These are phyloP conservation scores for Danio tinwini DNA, from an alignment of 2,797 vertebrate genomes.

Conservation along the genomic window DNA sequence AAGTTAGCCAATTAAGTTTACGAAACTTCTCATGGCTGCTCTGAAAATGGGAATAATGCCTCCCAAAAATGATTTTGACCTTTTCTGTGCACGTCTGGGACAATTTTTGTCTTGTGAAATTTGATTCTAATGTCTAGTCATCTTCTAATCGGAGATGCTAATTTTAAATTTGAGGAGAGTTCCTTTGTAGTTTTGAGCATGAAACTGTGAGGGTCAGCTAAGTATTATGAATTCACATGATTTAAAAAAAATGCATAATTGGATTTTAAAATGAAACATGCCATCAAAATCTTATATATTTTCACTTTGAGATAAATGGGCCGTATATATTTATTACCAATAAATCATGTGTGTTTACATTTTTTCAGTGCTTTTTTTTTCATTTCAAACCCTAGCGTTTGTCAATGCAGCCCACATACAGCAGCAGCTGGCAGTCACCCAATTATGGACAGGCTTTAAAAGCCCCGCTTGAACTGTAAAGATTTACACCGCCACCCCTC, in stretches of 20 bases:
- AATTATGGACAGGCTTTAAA: constrained; percentile 82
- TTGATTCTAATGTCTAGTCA: neutral
- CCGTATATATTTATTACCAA: neutral
- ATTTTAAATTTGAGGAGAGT: constrained; percentile 1
- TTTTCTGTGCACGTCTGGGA: constrained; percentile 26
- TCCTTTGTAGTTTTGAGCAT: constrained; percentile 24
- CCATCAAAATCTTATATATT: neutral
- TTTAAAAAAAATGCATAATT: neutral
- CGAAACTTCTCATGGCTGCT: constrained; percentile 31
- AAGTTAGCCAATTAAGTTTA: constrained; percentile 55
- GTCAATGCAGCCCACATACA: constrained; percentile 72
- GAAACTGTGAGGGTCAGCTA: constrained; percentile 3
- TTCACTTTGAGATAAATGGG: neutral
- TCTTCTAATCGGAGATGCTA: constrained; percentile 21
- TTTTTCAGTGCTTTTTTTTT: constrained; percentile 51
- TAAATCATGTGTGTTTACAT: neutral
- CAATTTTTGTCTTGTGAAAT: neutral
- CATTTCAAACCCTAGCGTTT: constrained; percentile 59
- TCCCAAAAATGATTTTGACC: constrained; percentile 20
- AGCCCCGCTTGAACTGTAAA: constrained; percentile 82
- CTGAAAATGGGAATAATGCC: constrained; percentile 28
- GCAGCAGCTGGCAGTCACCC: constrained; percentile 74
- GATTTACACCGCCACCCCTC: constrained; percentile 80
- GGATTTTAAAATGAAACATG: neutral
- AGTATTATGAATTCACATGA: neutral